Evolutionary conservation across 2,797 vertebrate genomes (phyloP), one percentile per base, ranked within the genome.

Genomic region (Psittacula derbiana): DNA sequence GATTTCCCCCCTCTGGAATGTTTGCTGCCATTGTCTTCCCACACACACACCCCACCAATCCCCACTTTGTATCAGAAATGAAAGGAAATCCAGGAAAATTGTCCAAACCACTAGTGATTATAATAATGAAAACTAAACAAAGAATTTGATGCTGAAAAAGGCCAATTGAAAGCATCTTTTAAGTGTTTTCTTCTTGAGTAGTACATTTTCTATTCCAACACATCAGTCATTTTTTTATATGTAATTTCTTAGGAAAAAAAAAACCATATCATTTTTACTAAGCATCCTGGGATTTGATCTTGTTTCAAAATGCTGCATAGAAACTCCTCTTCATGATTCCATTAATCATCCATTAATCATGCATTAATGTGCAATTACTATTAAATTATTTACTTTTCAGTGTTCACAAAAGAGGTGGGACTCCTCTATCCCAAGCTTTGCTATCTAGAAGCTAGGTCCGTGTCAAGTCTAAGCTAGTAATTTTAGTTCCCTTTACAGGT

Each of bases 71-170:
- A 90, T 79, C 80, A 88, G 82, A 92, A 96, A 86, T 81, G 11
- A 91, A 92, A 96, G 70, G 80, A 93, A 93, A 90, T 62, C 30
- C 50, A 57, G 40, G 76, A 88, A 90, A 84, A 93, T 74, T 79
- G 80, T 70, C 76, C 93, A 95, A 84, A 91, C 85, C 62, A 49
- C 87, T 75, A 47, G 66, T 76, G 69, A 88, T 93, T 94, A 81
- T 50, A 93, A 83, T 90, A 91, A 93, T 76, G 58, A 87, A 75
- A 93, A 84, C 53, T 80, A 88, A 90, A 78, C 89, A 95, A 90
- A 80, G 72, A 81, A 64, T 72, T 46, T 21, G 14, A 18, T 83
- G 73, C 76, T 92, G 75, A 66, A 86, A 71, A 57, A 83, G 25
- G n/a, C 60, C 41, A 69, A 62, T 33, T 58, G 65, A 83, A 87